phyloP scores from a whole-genome alignment of 2,797 vertebrate species.

The Enteromius unitaeniatus region DNA sequence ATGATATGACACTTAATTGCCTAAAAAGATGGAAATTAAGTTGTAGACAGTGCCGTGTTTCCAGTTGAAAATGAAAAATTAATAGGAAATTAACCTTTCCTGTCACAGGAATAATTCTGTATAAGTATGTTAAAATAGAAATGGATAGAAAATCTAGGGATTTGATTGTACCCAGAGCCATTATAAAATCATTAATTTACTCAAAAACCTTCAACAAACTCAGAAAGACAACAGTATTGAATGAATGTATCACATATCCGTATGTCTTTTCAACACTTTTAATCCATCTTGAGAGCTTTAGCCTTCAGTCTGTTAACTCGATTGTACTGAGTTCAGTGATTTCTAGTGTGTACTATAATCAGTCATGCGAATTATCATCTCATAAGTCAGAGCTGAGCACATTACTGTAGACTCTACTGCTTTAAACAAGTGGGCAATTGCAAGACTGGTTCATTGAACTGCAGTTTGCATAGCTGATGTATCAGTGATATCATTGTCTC shows the following conservation, averaged over 20 bases:
- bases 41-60: too few relatives aligned
- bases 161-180: neutral
- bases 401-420: neutral
- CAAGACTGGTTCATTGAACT: constrained; percentile 9
- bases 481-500: neutral
- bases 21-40: too few relatives aligned
- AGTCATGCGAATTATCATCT: neutral
- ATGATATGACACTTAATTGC: too few relatives aligned
- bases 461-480: neutral
- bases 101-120: too few relatives aligned
- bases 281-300: constrained; percentile 9
- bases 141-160: neutral
- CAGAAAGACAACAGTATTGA: neutral
- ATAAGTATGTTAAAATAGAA: neutral
- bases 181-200: constrained; percentile 6
- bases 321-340: constrained; percentile 12
- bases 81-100: too few relatives aligned
- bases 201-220: neutral
- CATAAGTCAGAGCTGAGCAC: constrained; percentile 8
- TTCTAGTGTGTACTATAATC: constrained; percentile 10
- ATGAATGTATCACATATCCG: neutral
- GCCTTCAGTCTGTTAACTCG: neutral
- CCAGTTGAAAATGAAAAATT: too few relatives aligned
- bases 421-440: constrained; percentile 19
- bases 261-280: neutral